Conservation (phyloP, 2,888 invertebrate species). For the Drosophila pegasa region DNA sequence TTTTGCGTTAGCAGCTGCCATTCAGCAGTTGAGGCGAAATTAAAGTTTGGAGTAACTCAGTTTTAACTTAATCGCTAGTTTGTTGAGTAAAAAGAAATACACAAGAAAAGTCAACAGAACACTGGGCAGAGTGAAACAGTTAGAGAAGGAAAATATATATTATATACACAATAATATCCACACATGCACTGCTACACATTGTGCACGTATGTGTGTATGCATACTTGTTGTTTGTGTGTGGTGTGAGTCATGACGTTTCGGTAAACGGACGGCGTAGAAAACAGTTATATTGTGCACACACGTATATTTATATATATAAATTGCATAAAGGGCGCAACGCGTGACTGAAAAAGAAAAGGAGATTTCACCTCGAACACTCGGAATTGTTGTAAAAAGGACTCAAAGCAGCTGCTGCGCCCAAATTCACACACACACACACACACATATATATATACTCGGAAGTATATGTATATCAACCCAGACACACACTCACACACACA, state of each 20-base stretch:
- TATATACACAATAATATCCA: not conserved
- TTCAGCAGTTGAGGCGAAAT: constrained; percentile 50
- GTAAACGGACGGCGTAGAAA: constrained; percentile 65
- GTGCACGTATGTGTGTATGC: constrained; percentile 28
- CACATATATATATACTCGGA: not conserved
- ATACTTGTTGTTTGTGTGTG: constrained; percentile 69
- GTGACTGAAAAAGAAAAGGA: constrained; percentile 32
- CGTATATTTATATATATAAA: not conserved
- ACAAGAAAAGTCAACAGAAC: not conserved
- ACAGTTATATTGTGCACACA: constrained; percentile 52
- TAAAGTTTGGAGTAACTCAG: constrained; percentile 25
- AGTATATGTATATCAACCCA: constrained; percentile 1
- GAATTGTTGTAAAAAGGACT: constrained; percentile 33
- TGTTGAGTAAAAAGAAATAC: not conserved
- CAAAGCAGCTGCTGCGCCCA: constrained; percentile 47
- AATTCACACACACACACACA: constrained; percentile 15
- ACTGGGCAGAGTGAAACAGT: constrained; percentile 10
- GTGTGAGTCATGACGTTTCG: constrained; percentile 78
- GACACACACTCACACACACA: not conserved
- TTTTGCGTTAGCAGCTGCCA: constrained; percentile 49
- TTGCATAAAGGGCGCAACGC: constrained; percentile 67
- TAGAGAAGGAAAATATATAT: not conserved
- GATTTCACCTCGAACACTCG: constrained; percentile 13
- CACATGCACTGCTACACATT: constrained; percentile 21
- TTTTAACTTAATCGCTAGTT: constrained; percentile 15